Conservation (phyloP, 2,888 invertebrate species). For the Agrotis puta region DNA sequence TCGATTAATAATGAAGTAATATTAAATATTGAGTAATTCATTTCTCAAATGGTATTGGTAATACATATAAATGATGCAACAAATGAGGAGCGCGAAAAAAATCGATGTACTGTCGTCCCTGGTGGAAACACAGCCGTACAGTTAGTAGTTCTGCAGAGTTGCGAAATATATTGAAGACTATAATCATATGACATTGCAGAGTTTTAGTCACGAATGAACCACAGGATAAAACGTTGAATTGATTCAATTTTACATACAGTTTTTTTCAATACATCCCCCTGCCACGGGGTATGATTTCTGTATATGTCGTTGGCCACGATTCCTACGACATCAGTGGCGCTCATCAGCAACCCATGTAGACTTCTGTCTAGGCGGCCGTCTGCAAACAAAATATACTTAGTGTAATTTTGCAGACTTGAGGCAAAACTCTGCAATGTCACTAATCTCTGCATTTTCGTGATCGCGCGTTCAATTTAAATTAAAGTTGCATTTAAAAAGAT, state of each 20-base stretch:
- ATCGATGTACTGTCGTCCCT: no score
- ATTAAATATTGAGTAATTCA: no score
- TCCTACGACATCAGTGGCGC: conserved; percentile 74
- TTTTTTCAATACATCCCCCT: conserved; percentile 74
- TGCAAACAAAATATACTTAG: conserved; percentile 70
- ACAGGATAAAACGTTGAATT: conserved; percentile 2
- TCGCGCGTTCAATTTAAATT: not conserved
- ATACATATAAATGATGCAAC: no score
- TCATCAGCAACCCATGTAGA: conserved; percentile 72
- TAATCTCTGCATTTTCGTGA: conserved; percentile 7
- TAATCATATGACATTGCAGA: conserved; percentile 54
- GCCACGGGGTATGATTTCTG: conserved; percentile 73
- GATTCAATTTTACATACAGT: conserved; percentile 70
- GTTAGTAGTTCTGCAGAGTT: not conserved
- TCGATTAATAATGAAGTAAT: no score
- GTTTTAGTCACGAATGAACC: not conserved
- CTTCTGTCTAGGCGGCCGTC: conserved; percentile 71
- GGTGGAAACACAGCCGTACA: not conserved
- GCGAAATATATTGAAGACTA: conserved; percentile 4
- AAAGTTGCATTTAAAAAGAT: no score
- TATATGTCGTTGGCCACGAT: conserved; percentile 71
- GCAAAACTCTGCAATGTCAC: conserved; percentile 52
- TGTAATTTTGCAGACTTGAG: conserved; percentile 58
- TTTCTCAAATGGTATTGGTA: no score
- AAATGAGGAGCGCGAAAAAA: no score